Evolutionary conservation across 2,113 vertebrate genomes (phyloP).

Genomic region (Falcunculus frontatus): DNA sequence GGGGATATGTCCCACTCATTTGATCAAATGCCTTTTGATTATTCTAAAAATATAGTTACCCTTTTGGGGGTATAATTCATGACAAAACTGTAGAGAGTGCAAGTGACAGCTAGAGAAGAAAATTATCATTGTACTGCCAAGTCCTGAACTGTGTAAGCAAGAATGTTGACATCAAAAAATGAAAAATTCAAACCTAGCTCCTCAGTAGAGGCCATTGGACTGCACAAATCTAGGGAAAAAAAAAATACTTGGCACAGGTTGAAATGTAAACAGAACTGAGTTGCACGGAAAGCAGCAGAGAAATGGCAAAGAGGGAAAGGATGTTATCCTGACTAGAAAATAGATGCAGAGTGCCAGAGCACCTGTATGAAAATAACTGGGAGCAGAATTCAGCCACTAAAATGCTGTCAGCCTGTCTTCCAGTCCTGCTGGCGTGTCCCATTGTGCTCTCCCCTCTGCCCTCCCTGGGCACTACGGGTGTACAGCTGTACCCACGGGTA

Average conservation of each 20-base stretch:
- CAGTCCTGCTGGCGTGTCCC: not conserved
- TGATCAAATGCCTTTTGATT: not conserved
- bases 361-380: not conserved
- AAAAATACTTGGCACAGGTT: not conserved
- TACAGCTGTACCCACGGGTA: not conserved
- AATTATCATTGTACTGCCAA: not conserved
- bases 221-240: not conserved
- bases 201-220: not conserved
- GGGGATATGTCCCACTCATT: not conserved
- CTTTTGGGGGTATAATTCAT: not conserved
- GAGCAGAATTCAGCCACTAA: not conserved
- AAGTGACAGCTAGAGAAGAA: not conserved
- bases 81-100: not conserved
- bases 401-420: not conserved
- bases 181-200: not conserved
- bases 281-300: not conserved
- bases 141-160: not conserved
- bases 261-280: not conserved
- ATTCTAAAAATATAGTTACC: not conserved
- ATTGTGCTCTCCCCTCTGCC: fast-evolving
- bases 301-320: not conserved
- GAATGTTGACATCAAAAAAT: not conserved
- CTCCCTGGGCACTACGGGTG: not conserved
- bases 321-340: not conserved
- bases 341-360: not conserved